Conservation (phyloP, 1,140 invertebrate genomes). For the Ganaspis sp. region DNA sequence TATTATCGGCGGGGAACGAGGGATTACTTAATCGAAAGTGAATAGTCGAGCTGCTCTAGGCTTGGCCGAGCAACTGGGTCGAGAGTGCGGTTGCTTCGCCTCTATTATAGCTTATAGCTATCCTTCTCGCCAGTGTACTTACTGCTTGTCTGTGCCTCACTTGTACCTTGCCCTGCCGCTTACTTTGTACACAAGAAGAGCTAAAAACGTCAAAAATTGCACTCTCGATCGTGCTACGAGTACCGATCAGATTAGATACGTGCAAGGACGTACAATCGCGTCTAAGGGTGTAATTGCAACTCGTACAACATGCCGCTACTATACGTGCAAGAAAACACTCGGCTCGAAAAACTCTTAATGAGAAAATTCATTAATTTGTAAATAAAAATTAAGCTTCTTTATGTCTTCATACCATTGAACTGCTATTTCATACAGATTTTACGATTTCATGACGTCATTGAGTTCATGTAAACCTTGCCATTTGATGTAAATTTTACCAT, state of each 20-base stretch:
- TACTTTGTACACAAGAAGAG: slow-evolving; percentile 22
- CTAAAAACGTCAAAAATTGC: slow-evolving; percentile 29
- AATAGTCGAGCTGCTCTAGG: slow-evolving; percentile 58
- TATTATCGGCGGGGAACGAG: slow-evolving; percentile 57
- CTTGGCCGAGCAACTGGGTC: slow-evolving; percentile 66
- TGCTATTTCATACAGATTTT: no score
- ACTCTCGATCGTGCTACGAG: slow-evolving; percentile 26
- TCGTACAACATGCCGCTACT: background rate
- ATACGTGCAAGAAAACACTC: background rate
- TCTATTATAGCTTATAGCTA: slow-evolving; percentile 1
- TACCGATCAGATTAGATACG: slow-evolving; percentile 20
- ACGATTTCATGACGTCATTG: no score
- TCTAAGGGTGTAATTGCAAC: background rate
- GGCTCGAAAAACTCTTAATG: no score
- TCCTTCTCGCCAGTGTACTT: slow-evolving; percentile 44
- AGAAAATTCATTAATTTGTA: no score
- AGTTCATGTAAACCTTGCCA: no score
- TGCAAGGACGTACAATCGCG: slow-evolving; percentile 14
- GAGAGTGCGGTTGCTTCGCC: slow-evolving; percentile 54
- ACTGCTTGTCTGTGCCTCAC: slow-evolving; percentile 30
- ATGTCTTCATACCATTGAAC: no score
- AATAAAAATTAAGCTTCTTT: no score
- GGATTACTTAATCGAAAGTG: slow-evolving; percentile 69
- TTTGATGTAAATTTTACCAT: no score
- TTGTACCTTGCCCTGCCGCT: slow-evolving; percentile 40